phyloP scores from a whole-genome alignment of 2,888 invertebrate genomes.

The Hemistola chrysoprasaria region DNA sequence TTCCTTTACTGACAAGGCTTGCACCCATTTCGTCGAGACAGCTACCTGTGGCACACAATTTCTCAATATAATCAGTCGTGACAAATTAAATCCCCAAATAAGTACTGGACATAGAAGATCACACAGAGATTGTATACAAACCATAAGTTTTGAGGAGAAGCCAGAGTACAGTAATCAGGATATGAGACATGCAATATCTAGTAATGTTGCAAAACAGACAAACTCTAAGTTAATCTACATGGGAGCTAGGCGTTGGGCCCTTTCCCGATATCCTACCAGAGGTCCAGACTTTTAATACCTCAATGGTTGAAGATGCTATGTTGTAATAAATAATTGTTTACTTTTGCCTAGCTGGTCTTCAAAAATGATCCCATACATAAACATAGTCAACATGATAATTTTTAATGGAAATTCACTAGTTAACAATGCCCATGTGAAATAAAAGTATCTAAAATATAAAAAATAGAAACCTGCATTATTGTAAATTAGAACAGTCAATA shows the following conservation, averaged over 20 bases:
- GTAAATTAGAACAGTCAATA: constrained; percentile 29
- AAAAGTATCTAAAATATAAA: too few relatives aligned
- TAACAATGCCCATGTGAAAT: too few relatives aligned
- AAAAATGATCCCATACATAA: too few relatives aligned
- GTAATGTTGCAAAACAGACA: not conserved
- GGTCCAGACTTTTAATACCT: constrained; percentile 63
- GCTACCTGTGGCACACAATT: constrained; percentile 44
- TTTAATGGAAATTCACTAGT: too few relatives aligned
- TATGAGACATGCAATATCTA: too few relatives aligned
- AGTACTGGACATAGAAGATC: constrained; percentile 6
- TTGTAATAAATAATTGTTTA: too few relatives aligned
- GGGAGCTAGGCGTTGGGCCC: constrained; percentile 55
- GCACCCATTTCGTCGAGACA: constrained; percentile 37
- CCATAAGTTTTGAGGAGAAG: too few relatives aligned
- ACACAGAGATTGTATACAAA: constrained; percentile 6
- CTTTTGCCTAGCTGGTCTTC: too few relatives aligned
- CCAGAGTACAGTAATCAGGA: too few relatives aligned
- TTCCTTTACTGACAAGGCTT: constrained; percentile 49
- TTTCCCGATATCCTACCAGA: constrained; percentile 44
- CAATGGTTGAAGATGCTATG: not conserved
- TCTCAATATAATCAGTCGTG: constrained; percentile 22
- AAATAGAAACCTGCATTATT: not conserved
- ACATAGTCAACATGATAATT: too few relatives aligned
- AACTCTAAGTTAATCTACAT: constrained; percentile 12
- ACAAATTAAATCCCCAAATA: constrained; percentile 6